Percentiles rank a stretch among this genome's conserved stretches.
Evolutionary conservation across 2,888 invertebrate genomes (phyloP).

Genomic region (Temnothorax rugatulus): DNA sequence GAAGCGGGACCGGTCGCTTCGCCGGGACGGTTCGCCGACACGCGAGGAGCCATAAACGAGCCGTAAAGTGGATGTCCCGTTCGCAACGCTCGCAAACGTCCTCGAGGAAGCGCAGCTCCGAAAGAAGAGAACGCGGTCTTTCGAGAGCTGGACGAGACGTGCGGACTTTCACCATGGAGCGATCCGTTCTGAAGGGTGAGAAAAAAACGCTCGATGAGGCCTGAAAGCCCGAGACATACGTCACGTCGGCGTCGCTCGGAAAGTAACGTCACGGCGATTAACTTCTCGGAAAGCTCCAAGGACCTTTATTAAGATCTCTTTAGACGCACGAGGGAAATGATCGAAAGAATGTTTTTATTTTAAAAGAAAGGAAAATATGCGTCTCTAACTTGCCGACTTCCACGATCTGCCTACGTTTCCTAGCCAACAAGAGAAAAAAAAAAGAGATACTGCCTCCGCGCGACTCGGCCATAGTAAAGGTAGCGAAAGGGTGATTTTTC

Average conservation of each 20-base stretch:
- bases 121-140: slow-evolving; percentile 36
- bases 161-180: not conserved
- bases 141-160: not conserved
- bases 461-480: not conserved
- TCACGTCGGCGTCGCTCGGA: too few species aligned
- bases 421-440: not conserved
- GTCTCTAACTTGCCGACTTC: too few species aligned
- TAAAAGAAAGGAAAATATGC: not conserved
- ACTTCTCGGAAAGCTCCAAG: not conserved
- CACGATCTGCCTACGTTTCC: not conserved
- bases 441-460: not conserved
- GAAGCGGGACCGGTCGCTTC: slow-evolving; percentile 62
- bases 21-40: slow-evolving; percentile 47
- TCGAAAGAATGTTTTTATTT: not conserved
- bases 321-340: not conserved
- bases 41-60: slow-evolving; percentile 72
- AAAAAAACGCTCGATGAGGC: not conserved
- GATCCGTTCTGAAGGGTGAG: not conserved
- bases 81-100: slow-evolving; percentile 37
- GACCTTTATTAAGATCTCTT: not conserved
- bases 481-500: not conserved
- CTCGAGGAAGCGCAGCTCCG: slow-evolving; percentile 39
- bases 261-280: not conserved
- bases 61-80: slow-evolving; percentile 71
- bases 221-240: not conserved